Evolutionary conservation across 2,113 vertebrate species (phyloP), one percentile per base, ranked within the genome.

Genomic region (Ameiurus melas): DNA sequence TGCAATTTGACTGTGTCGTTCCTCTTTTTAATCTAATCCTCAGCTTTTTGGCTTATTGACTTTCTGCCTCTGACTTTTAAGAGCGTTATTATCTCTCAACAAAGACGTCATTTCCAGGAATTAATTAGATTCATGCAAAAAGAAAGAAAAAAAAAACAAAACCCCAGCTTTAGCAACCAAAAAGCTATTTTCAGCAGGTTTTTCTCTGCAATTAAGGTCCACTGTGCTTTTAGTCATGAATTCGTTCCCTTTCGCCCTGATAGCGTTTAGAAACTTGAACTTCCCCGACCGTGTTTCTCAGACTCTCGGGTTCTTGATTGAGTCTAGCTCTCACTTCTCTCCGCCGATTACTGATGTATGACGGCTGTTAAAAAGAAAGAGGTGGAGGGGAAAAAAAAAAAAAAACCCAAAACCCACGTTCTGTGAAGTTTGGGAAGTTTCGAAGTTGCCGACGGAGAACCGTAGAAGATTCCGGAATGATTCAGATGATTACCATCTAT

Each of bases 101-200:
- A 84, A 73, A 58, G 39, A 60, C 25, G 20, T 36, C 30, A 57
- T 82, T 83, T 83, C 66, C 47, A 58, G 6, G 36, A 70, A 87
- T 62, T 83, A 83, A 87, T 87, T 73, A 83, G 86, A 68, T 86
- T 66, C 25, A 43, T 53, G 58, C 60, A 47, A 43, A 75, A 43
- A 81, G 58, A 82, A 20, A 39, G 3, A 39, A 39, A 39, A 39
- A 39, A 39, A 43, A 43, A 43, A 43, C 39, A 43, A 39, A 39
- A 39, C 2, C 3, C 13, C 58, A 68, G 39, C n/a, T 58, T 43
- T 64, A 19, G n/a, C n/a, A 75, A 79, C 58, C 25, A 2, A 33
- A 55, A 60, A 30, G 79, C 62, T 39, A 43, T 87, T 83, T 87
- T 19, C 64, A n/a, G 70, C 27, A 71, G 9, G 33, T 68, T 68